Evolutionary conservation across 30 jellyfish, hydroid and myxozoan genomes (phyloP), one percentile per base, ranked within the genome.

Genomic region (Sanderia malayensis): DNA sequence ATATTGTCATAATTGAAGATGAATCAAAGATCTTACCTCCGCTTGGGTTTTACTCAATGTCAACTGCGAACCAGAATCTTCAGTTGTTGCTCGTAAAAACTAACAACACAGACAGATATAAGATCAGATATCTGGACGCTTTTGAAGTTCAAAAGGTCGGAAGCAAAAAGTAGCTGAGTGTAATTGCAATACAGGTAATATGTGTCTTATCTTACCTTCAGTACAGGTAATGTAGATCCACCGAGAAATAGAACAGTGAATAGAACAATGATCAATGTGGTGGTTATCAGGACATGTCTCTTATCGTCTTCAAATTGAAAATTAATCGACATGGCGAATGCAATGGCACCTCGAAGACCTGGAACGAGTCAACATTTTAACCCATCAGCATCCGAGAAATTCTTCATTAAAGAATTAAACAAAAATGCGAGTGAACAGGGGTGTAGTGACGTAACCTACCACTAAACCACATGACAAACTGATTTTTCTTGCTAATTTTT

Each of bases 311-410:
- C 95, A 44, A 83, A 76, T 46, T 83, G 91, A 4, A 90, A 59
- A 70, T 90, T 83, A 20, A 90, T 80, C 11, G 95, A 77, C 83
- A 90, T 44, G n/a, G 98, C 98, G 71, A 90, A 90, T 0, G 98
- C 98, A 63, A 90, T 90, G 20, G 98, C 98, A 21, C 98, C 98
- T n/a, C 98, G 98, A 21, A 90, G 92, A 53, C 98, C 98, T 90
- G 46, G 9, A 77, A n/a, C n/a, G n/a, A n/a, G n/a, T n/a, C n/a
- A n/a, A n/a, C n/a, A n/a, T n/a, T n/a, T n/a, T n/a, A n/a, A n/a
- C n/a, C n/a, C n/a, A n/a, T n/a, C n/a, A n/a, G n/a, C n/a, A n/a
- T n/a, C n/a, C n/a, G n/a, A n/a, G n/a, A n/a, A n/a, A n/a, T n/a
- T n/a, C n/a, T n/a, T n/a, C n/a, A n/a, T n/a, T n/a, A n/a, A n/a